These are phyloP conservation scores for Lagenorhynchus albirostris DNA, from an alignment of 2,113 vertebrate genomes.

Conservation along the genomic window DNA sequence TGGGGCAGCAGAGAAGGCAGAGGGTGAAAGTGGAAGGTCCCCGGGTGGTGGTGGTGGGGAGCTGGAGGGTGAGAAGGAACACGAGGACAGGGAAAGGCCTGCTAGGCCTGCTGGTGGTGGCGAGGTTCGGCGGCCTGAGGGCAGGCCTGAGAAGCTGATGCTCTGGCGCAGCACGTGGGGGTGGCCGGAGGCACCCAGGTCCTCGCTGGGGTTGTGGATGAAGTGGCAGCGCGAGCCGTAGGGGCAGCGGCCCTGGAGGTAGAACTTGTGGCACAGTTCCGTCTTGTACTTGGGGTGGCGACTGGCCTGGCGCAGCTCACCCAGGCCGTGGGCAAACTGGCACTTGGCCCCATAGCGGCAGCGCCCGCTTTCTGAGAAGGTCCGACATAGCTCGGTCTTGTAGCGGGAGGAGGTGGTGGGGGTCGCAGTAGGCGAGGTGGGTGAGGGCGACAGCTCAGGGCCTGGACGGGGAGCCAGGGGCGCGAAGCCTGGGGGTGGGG, in stretches of 20 bases:
- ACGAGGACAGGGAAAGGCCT: constrained; percentile 80
- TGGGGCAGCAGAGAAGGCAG: constrained; percentile 77
- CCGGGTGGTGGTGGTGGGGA: constrained; percentile 85
- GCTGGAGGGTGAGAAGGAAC: constrained; percentile 85
- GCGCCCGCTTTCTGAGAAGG: constrained; percentile 88
- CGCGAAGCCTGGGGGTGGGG: constrained; percentile 71
- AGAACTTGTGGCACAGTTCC: constrained; percentile 93
- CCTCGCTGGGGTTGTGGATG: constrained; percentile 85
- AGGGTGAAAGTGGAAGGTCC: constrained; percentile 84
- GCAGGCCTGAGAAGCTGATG: constrained; percentile 89
- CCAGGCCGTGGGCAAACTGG: constrained; percentile 91
- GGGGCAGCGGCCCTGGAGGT: constrained; percentile 91
- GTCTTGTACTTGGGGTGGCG: constrained; percentile 96
- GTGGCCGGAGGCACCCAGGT: constrained; percentile 68
- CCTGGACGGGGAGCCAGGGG: constrained; percentile 77
- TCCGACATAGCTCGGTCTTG: constrained; percentile 94
- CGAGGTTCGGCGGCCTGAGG: constrained; percentile 76
- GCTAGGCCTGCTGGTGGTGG: constrained; percentile 78
- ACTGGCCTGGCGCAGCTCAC: constrained; percentile 87
- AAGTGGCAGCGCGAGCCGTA: constrained; percentile 93
- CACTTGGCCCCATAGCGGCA: constrained; percentile 93
- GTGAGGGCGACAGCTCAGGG: constrained; percentile 87
- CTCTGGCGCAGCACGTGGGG: constrained; percentile 85
- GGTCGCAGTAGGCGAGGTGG: constrained; percentile 72
- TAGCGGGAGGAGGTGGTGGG: constrained; percentile 89